phyloP scores from a whole-genome alignment of 2,113 vertebrate species.

The Gadus chalcogrammus region DNA sequence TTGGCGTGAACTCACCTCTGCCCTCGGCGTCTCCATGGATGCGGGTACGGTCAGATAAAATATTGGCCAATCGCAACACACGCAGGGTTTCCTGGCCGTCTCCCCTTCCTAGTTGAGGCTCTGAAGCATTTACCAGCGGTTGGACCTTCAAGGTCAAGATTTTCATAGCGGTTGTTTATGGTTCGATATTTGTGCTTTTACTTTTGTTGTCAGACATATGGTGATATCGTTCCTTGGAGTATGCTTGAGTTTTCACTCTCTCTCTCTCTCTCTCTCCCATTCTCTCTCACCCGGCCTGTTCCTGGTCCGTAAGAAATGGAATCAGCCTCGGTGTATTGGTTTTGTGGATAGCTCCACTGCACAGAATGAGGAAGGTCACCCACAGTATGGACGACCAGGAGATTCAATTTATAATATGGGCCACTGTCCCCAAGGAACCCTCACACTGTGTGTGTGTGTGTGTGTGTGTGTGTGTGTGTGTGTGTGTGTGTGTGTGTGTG shows the following conservation, averaged over 20 bases:
- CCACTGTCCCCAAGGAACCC: constrained; percentile 32
- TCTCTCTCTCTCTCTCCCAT: constrained; percentile 18
- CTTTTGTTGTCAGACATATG: too few relatives aligned
- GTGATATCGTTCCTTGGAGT: too few relatives aligned
- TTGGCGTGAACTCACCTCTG: too few relatives aligned
- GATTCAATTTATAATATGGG: constrained; percentile 62
- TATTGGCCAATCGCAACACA: neutral
- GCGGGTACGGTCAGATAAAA: neutral
- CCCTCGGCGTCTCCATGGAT: neutral
- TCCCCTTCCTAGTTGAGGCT: neutral
- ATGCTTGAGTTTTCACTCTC: too few relatives aligned
- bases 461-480: constrained; percentile 27
- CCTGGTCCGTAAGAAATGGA: neutral
- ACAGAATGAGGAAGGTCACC: constrained; percentile 60
- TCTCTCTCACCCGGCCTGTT: constrained; percentile 23
- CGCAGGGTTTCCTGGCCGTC: constrained; percentile 4
- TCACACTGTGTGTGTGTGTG: constrained; percentile 10
- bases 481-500: constrained; percentile 3
- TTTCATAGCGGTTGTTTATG: too few relatives aligned
- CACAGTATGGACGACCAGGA: constrained; percentile 39
- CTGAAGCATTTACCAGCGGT: too few relatives aligned
- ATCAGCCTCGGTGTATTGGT: constrained; percentile 30
- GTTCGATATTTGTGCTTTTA: too few relatives aligned
- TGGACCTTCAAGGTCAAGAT: too few relatives aligned
- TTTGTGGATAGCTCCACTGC: constrained; percentile 47